Evolutionary conservation across 2,888 invertebrate species (phyloP), one percentile per base, ranked within the genome.

Genomic region (Panopea generosa): DNA sequence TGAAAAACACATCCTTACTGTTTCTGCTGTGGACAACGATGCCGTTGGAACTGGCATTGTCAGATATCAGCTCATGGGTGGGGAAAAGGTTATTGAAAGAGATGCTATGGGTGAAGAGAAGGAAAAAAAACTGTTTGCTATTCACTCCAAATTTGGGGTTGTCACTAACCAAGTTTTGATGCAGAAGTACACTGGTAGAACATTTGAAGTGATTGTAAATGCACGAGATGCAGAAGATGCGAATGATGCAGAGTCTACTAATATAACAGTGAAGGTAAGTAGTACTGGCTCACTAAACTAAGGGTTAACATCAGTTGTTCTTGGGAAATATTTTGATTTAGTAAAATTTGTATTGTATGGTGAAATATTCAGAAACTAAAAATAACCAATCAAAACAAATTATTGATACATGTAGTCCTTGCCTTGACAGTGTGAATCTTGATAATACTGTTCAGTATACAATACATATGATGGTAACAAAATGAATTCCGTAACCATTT

Each of bases 1-100:
- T 49, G 89, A 87, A 11, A 86, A 89, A 62, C 87, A 87, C 55
- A 89, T 92, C 20, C 55, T 89, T 7, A 77, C 82, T 7, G 82
- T 89, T 7, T 47, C 73, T 16, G 90, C 90, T 3, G 53, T 60
- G 0, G 90, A 90, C 50, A 55, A 69, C 11, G 90, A 89, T 68
- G 66, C 87, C 0, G 56, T 52, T 3, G 84, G 82, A 0, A 62
- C 78, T 1, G 67, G 67, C 0, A 53, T 67, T 2, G 71, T 88
- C 16, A n/a, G 43, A 9, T 87, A 85, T 59, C 52, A 61, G 0
- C 27, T 82, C 0, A 63, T 52, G 1, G 49, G 18, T 2, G 82
- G 76, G 4, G 9, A 16, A 6, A 69, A 74, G 43, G 70, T 38
- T 9, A 53, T 52, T 1, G 52, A 57, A n/a, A 4, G 16, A n/a